Evolutionary conservation across 2,888 invertebrate species (phyloP), one percentile per base, ranked within the genome.

Genomic region (Drosophila kanekoi): DNA sequence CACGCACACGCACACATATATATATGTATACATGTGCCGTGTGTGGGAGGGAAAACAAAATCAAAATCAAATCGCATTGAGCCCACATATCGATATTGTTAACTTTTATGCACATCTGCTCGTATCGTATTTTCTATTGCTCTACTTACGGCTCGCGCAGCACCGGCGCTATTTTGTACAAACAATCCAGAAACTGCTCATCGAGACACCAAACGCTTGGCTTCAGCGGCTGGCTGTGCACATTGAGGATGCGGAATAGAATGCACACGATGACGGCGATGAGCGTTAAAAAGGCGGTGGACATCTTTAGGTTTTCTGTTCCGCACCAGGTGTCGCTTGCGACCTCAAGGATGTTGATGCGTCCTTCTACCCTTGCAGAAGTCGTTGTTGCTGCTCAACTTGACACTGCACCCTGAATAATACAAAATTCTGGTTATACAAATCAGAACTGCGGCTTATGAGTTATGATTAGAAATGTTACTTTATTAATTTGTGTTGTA

Each of bases 181-280:
- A 94, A 75, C 95, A 95, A 88, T 96, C 95, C 77, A 96, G 93
- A 92, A 97, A 97, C 82, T 94, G 94, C 89, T 94, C 94, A 93
- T 97, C 96, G 90, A 94, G 94, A 91, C 96, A 96, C 93, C 95
- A 95, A 69, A 97, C 94, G 87, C 94, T 94, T 66, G 97, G 96
- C 92, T 95, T 96, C 87, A 96, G 94, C 37, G 97, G 95, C 91
- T 96, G 95, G 90, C 96, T 96, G 93, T 96, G 96, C 72, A 97
- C 96, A 92, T 97, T 97, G 81, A 97, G 93, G 91, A 97, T 95
- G 91, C 97, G 94, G 91, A 97, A 97, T 79, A 97, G 94, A 89
- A 97, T 94, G 93, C 96, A 96, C 72, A 97, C 93, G 87, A 97
- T 95, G 70, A 97, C 96, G 75, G 97, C 97, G 81, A 97, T 93